A percentile compares a stretch with the other conserved stretches of the same genome.
Conservation (phyloP, 2,113 vertebrate genomes). For the Bubo blakistoni region DNA sequence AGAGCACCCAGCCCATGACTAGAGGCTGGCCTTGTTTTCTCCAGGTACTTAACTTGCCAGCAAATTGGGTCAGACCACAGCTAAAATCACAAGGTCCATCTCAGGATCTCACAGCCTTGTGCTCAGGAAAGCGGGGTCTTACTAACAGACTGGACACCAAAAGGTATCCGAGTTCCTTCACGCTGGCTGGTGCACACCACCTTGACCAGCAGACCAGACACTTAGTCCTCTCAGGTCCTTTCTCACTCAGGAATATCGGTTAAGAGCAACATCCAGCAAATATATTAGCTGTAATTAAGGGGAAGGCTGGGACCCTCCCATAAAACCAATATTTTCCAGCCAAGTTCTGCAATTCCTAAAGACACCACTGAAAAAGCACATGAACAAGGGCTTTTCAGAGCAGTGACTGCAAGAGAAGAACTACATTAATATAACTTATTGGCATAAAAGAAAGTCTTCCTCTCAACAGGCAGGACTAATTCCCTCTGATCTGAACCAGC, state of each 20-base stretch:
- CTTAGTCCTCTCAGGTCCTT: background rate
- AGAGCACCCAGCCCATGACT: background rate
- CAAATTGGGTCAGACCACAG: background rate
- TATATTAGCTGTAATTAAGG: background rate
- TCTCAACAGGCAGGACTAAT: background rate
- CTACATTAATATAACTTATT: accelerated
- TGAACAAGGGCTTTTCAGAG: background rate
- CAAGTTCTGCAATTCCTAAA: background rate
- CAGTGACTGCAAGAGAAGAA: background rate
- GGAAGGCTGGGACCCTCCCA: background rate
- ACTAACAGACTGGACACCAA: background rate
- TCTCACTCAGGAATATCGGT: background rate
- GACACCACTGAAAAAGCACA: background rate
- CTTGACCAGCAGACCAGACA: background rate
- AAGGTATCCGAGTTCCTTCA: background rate
- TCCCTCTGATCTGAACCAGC: background rate
- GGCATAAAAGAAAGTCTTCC: background rate
- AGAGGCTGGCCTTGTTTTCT: background rate
- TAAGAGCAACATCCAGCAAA: background rate
- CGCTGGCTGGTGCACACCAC: background rate
- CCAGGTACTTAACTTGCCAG: background rate
- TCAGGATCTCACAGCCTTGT: background rate
- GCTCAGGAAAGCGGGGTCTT: background rate
- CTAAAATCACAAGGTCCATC: background rate
- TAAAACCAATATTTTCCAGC: background rate